Evolutionary conservation across 2,888 invertebrate genomes (phyloP), one percentile per base, ranked within the genome.

Genomic region (Amphipoea oculea): DNA sequence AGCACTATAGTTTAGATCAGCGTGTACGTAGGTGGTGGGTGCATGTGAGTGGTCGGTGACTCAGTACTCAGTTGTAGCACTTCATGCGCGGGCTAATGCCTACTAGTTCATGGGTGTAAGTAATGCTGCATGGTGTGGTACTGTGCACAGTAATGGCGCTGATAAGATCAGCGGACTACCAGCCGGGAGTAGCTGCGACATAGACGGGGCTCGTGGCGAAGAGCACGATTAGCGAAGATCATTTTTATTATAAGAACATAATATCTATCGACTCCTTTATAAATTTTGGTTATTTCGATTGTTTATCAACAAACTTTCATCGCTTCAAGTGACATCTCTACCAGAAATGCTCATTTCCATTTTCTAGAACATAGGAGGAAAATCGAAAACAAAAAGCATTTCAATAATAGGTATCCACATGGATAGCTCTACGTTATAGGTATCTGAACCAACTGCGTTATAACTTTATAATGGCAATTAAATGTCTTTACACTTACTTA

Each of bases 11-110:
- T 23, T 51, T 14, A 63, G 29, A 82, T 11, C 17, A 60, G 48
- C 48, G 14, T 14, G 66, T n/a, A 17, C 45, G 86, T 82, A 62
- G 66, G 82, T 48, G 86, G 86, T 82, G 65, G 66, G 82, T 48
- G 86, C 82, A 23, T 23, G 69, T 57, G 74, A 81, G 20, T n/a
- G 66, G 62, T 40, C 60, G n/a, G 75, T 82, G 86, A 82, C 29
- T 74, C 70, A 75, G 62, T 42, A n/a, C 14, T 45, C 45, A 12
- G 11, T 45, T 23, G 23, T 3, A 57, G 57, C 23, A 23, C 23
- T 3, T 57, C 14, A 76, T 54, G 76, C 62, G 7, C 42, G 62
- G 54, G 14, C 2, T 36, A 14, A 63, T 29, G 48, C 9, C 11
- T 70, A 29, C 45, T 29, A 51, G 14, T 40, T 65, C 23, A 40